A percentile compares a stretch with the other conserved stretches of the same genome.
These are phyloP conservation scores for Barnardius zonarius DNA, from an alignment of 2,113 vertebrate species.

Conservation along the genomic window DNA sequence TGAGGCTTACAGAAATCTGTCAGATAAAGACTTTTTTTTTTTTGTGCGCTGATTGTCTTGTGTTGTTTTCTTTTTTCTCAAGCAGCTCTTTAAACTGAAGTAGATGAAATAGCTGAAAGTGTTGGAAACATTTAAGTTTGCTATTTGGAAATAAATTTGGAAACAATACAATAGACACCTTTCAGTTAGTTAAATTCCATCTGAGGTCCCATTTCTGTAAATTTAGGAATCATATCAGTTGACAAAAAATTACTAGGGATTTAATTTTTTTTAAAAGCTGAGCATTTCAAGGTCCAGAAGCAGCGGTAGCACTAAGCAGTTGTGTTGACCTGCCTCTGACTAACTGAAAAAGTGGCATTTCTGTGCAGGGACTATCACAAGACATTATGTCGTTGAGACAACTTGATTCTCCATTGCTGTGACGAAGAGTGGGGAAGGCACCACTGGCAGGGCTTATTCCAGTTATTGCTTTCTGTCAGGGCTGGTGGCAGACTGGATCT, in stretches of 20 bases:
- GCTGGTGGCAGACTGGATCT: neutral
- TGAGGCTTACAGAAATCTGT: neutral
- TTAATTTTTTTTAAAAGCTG: neutral
- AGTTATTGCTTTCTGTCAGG: neutral
- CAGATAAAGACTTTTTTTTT: neutral
- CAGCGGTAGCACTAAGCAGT: neutral
- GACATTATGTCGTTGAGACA: neutral
- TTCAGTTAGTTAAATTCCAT: neutral
- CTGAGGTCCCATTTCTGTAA: neutral
- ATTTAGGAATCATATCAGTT: neutral
- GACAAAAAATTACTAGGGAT: neutral
- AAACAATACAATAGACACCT: neutral
- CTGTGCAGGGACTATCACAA: neutral
- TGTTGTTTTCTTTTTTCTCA: neutral
- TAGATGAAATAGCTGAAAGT: neutral
- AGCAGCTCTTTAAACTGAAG: neutral
- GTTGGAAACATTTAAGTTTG: neutral
- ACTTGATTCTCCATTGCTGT: neutral
- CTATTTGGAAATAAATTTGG: neutral
- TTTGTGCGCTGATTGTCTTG: neutral
- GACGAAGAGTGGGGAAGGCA: neutral
- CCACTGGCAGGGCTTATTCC: neutral
- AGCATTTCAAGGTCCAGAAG: neutral
- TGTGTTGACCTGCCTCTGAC: neutral
- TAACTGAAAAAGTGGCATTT: neutral